Evolutionary conservation across 2,113 vertebrate genomes (phyloP).

Genomic region (Cephalopholis sonnerati): DNA sequence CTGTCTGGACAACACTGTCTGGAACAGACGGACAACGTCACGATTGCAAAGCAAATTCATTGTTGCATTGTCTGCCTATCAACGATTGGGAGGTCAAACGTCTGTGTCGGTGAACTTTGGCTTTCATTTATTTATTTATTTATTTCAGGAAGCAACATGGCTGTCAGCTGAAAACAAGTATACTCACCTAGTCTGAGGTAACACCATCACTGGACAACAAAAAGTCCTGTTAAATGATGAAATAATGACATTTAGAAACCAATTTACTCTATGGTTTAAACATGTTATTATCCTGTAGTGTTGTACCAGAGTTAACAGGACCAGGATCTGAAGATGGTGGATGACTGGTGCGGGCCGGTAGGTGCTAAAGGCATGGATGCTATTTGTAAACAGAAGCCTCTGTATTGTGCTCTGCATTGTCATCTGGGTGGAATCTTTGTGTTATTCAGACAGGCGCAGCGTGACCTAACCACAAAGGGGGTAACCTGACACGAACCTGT

Average conservation of each 20-base stretch:
- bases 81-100: constrained; percentile 38
- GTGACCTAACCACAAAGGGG: constrained; percentile 72
- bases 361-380: constrained; percentile 67
- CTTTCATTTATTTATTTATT: constrained; percentile 7
- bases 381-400: constrained; percentile 74
- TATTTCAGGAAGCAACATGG: not conserved
- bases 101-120: constrained; percentile 34
- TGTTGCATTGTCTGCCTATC: constrained; percentile 33
- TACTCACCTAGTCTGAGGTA: not conserved
- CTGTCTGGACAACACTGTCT: constrained; percentile 69
- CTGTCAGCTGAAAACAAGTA: not conserved
- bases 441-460: constrained; percentile 72
- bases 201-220: not conserved
- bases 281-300: not conserved
- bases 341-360: constrained; percentile 27
- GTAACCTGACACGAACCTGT: constrained; percentile 70
- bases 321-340: constrained; percentile 48
- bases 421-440: constrained; percentile 74
- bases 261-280: not conserved
- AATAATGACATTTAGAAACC: not conserved
- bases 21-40: constrained; percentile 49
- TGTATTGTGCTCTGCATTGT: constrained; percentile 78
- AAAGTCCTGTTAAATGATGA: not conserved
- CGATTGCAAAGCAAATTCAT: constrained; percentile 68
- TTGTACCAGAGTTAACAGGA: constrained; percentile 1